phyloP scores from a whole-genome alignment of 2,797 vertebrate species.

The Mus minutoides region DNA sequence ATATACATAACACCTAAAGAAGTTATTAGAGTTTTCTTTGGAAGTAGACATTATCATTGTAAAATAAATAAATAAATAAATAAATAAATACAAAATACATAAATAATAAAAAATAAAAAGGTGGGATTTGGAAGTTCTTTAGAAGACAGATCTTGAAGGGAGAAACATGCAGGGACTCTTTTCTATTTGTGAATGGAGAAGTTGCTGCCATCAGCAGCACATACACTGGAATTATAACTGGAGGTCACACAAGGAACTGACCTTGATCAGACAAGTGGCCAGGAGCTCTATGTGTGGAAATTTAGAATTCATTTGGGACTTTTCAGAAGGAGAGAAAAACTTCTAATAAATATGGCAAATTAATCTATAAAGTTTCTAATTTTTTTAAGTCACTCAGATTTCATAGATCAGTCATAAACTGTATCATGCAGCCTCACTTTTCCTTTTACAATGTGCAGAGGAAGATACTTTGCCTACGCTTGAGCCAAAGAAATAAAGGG shows the following conservation, averaged over 20 bases:
- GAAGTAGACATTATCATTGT: neutral
- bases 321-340: neutral
- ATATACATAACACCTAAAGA: neutral
- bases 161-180: neutral
- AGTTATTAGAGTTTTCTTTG: neutral
- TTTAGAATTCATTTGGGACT: neutral
- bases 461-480: neutral
- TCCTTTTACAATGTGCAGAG: neutral
- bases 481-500: neutral
- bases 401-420: neutral
- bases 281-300: neutral
- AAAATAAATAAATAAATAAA: too few species aligned
- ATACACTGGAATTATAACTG: neutral
- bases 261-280: neutral
- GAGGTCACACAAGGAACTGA: neutral
- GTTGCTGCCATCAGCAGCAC: neutral
- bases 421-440: neutral
- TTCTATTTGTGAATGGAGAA: neutral
- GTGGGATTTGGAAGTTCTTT: neutral
- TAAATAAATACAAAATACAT: too few species aligned
- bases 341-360: neutral
- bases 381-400: neutral
- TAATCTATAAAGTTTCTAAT: neutral
- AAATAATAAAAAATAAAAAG: neutral
- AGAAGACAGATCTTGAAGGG: neutral